Conservation (phyloP, 2,113 vertebrate species). For the Scortum barcoo region DNA sequence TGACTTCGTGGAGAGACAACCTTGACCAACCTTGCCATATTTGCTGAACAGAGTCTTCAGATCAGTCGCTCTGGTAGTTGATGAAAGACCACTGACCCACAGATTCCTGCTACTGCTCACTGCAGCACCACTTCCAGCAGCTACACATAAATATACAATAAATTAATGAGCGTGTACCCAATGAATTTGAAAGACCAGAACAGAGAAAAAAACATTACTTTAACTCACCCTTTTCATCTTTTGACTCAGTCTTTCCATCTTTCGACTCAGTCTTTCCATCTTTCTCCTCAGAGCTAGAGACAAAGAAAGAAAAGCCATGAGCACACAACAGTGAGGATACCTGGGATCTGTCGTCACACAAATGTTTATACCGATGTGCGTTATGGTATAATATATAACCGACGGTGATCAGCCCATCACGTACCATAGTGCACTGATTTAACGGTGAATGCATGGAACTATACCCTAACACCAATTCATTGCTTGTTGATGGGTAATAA, state of each 20-base stretch:
- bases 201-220: neutral
- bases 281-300: slow-evolving; percentile 90
- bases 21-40: slow-evolving; percentile 90
- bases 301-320: slow-evolving; percentile 79
- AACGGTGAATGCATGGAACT: slow-evolving; percentile 55
- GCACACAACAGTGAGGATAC: slow-evolving; percentile 29
- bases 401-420: slow-evolving; percentile 56
- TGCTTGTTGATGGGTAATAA: slow-evolving; percentile 69
- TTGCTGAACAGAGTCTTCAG: slow-evolving; percentile 98
- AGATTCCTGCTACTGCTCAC: slow-evolving; percentile 89
- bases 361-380: slow-evolving; percentile 39
- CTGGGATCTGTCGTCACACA: slow-evolving; percentile 5
- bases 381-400: slow-evolving; percentile 41
- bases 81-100: slow-evolving; percentile 97
- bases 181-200: neutral
- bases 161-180: neutral
- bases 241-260: slow-evolving; percentile 85
- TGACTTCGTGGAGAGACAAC: accelerated
- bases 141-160: slow-evolving; percentile 61
- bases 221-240: slow-evolving; percentile 93
- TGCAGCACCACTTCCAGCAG: slow-evolving; percentile 72
- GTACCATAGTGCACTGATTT: slow-evolving; percentile 57
- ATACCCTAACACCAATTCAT: slow-evolving; percentile 56
- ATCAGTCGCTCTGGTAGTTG: slow-evolving; percentile 96
- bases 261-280: slow-evolving; percentile 89